Percentiles rank a stretch among this genome's conserved stretches.
These are phyloP conservation scores for Prenolepis imparis DNA, from an alignment of 2,888 invertebrate species.

Conservation along the genomic window DNA sequence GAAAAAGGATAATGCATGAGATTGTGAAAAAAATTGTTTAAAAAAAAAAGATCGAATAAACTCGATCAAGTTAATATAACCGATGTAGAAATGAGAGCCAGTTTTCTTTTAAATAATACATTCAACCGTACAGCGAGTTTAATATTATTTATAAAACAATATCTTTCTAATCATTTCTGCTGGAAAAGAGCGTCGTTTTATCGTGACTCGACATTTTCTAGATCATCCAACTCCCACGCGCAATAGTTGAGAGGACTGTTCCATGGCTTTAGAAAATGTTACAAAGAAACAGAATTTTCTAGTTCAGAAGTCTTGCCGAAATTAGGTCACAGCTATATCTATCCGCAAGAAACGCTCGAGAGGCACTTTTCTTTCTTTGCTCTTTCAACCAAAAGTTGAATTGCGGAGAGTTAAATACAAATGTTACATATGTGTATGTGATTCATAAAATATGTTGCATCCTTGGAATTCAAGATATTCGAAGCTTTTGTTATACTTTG, in stretches of 20 bases:
- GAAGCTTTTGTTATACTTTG: not conserved
- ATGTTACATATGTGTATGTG: not conserved
- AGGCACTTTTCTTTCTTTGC: conserved; percentile 6
- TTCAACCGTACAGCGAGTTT: not conserved
- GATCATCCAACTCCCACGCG: conserved; percentile 13
- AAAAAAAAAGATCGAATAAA: conserved; percentile 20
- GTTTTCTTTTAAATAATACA: not conserved
- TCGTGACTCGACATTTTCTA: conserved; percentile 2
- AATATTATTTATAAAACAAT: not conserved
- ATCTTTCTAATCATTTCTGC: conserved; percentile 6
- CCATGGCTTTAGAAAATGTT: not conserved
- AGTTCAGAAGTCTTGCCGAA: conserved; percentile 6
- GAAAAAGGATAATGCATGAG: conserved; percentile 9
- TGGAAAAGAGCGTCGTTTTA: not conserved
- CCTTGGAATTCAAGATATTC: not conserved
- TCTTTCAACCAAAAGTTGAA: not conserved
- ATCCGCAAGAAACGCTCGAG: conserved; percentile 17
- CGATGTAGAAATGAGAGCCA: not conserved
- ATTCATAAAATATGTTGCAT: not conserved
- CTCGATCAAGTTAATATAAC: not conserved
- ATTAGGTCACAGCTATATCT: conserved; percentile 37
- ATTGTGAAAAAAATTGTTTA: conserved; percentile 6
- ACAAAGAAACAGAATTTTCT: conserved; percentile 20
- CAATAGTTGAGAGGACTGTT: not conserved
- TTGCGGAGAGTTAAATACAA: not conserved